phyloP scores from a whole-genome alignment of 2,113 vertebrate species.

The Ovibos moschatus region DNA sequence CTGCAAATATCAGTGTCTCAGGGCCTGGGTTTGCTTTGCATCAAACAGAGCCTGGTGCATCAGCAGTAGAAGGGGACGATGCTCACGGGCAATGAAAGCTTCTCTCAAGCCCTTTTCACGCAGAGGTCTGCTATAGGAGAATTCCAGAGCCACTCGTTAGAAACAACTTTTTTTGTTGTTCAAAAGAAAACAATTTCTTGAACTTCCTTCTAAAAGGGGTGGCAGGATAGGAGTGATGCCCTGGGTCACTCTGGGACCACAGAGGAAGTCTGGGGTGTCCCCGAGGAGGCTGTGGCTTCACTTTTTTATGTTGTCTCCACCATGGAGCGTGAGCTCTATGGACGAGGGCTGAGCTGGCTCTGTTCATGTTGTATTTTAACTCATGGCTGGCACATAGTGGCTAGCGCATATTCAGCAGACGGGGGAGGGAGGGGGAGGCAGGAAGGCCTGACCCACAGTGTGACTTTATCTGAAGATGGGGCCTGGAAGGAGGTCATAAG shows the following conservation, averaged over 20 bases:
- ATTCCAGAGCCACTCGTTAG: not conserved
- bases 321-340: fast-evolving
- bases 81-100: not conserved
- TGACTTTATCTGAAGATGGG: not conserved
- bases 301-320: not conserved
- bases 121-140: not conserved
- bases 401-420: fast-evolving
- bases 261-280: not conserved
- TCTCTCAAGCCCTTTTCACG: not conserved
- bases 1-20: not conserved
- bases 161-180: not conserved
- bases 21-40: not conserved
- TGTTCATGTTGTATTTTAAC: not conserved
- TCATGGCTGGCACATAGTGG: not conserved
- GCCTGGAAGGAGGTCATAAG: not conserved
- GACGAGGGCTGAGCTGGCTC: not conserved
- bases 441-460: not conserved
- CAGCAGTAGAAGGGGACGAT: not conserved
- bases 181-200: not conserved
- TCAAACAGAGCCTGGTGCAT: not conserved
- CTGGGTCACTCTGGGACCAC: not conserved
- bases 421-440: too few species aligned
- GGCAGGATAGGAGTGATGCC: not conserved
- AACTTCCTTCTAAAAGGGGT: not conserved
- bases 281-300: not conserved